phyloP scores from a whole-genome alignment of 2,888 invertebrate genomes.

The Isoperla grammatica region DNA sequence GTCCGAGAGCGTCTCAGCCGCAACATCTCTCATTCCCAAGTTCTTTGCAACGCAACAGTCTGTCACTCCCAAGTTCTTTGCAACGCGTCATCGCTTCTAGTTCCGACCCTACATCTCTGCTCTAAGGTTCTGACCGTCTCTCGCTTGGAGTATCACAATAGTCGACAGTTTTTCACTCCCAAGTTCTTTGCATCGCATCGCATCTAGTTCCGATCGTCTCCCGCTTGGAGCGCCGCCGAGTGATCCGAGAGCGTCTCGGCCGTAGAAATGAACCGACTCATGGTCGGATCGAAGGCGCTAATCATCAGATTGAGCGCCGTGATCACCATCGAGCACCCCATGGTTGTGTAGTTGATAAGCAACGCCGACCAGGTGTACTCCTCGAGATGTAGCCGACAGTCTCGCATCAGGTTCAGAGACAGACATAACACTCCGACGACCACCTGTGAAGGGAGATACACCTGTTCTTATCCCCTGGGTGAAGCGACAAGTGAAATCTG shows the following conservation, averaged over 20 bases:
- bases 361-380: slow-evolving; percentile 63
- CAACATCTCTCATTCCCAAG: too few species aligned
- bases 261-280: slow-evolving; percentile 37
- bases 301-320: slow-evolving; percentile 71
- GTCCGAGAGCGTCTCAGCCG: neutral
- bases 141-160: too few species aligned
- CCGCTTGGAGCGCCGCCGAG: too few species aligned
- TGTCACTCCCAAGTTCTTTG: too few species aligned
- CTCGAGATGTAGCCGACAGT: slow-evolving; percentile 67
- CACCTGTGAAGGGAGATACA: slow-evolving; percentile 51
- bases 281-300: slow-evolving; percentile 70
- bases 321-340: slow-evolving; percentile 64
- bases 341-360: slow-evolving; percentile 64
- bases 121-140: too few species aligned
- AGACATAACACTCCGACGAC: slow-evolving; percentile 68
- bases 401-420: slow-evolving; percentile 65
- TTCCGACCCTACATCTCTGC: too few species aligned
- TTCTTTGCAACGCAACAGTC: too few species aligned
- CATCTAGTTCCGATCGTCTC: too few species aligned
- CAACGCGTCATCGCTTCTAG: too few species aligned
- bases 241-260: neutral
- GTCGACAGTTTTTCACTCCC: too few species aligned
- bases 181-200: neutral
- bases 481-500: too few species aligned
- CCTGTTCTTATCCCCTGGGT: too few species aligned